These are phyloP conservation scores for Eubasilissa splendida DNA, from an alignment of 2,888 invertebrate genomes.

Conservation along the genomic window DNA sequence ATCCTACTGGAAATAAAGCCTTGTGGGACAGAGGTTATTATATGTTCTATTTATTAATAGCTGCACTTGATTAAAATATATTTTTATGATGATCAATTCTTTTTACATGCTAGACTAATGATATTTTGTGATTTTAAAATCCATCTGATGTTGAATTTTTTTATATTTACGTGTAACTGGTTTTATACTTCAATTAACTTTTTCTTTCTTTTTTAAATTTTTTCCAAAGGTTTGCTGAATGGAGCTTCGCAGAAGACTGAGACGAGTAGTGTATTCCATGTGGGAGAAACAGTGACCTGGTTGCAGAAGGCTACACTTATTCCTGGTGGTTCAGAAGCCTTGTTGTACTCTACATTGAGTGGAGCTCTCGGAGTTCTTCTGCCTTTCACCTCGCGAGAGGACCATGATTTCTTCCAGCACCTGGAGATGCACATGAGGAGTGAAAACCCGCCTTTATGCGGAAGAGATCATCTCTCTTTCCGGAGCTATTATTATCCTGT, in stretches of 20 bases:
- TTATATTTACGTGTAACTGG: not conserved
- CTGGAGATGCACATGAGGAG: conserved; percentile 99
- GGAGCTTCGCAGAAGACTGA: conserved; percentile 99
- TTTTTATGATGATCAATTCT: conserved; percentile 65
- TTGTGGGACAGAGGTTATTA: conserved; percentile 87
- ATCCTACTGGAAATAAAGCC: conserved; percentile 98
- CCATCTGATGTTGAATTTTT: conserved; percentile 34
- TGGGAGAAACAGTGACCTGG: conserved; percentile 97
- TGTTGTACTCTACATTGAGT: conserved; percentile 96
- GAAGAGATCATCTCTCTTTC: conserved; percentile 97
- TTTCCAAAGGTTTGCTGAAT: conserved; percentile 83
- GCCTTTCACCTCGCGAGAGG: conserved; percentile 96
- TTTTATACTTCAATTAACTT: not conserved
- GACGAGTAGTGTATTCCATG: conserved; percentile 92
- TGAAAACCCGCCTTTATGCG: conserved; percentile 96
- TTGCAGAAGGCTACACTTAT: conserved; percentile 96
- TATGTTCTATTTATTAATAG: not conserved
- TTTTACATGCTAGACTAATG: conserved; percentile 75
- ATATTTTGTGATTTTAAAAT: conserved; percentile 60
- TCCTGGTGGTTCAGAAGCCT: conserved; percentile 96
- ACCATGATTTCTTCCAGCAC: conserved; percentile 99
- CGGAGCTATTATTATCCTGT: conserved; percentile 98
- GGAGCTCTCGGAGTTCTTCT: conserved; percentile 95
- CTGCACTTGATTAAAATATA: not conserved
- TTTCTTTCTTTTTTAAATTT: not conserved